These are phyloP conservation scores for Drosophila prosaltans DNA, from an alignment of 1,140 invertebrate genomes.

Conservation along the genomic window DNA sequence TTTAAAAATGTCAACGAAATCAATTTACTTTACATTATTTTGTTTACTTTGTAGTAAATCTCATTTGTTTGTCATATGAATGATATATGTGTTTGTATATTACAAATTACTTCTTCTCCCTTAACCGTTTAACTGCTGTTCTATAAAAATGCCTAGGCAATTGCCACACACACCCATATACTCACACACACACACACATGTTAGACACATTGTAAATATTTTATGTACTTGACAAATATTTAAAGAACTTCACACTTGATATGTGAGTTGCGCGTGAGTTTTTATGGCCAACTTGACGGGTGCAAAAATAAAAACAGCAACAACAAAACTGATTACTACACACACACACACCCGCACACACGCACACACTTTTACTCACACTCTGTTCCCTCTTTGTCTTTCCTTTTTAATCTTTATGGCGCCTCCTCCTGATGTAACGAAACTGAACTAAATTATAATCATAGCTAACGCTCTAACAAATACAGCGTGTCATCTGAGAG, in stretches of 20 bases:
- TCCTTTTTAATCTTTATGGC: conserved; percentile 74
- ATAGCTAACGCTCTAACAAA: conserved; percentile 56
- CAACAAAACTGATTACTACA: conserved; percentile 58
- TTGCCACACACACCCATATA: conserved; percentile 46
- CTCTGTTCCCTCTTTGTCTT: neutral
- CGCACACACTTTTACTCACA: neutral
- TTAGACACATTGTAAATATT: conserved; percentile 70
- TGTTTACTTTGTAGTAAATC: conserved; percentile 4
- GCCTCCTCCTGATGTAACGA: conserved; percentile 15
- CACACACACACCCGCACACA: conserved; percentile 11
- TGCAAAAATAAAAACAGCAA: conserved; percentile 44
- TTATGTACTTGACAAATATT: conserved; percentile 71
- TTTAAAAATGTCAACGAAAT: neutral
- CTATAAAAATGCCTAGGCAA: conserved; percentile 45
- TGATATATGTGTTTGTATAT: conserved; percentile 6
- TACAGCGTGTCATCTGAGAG: conserved; percentile 76
- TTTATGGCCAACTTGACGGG: conserved; percentile 54
- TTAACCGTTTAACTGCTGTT: conserved; percentile 36
- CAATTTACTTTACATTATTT: conserved; percentile 5
- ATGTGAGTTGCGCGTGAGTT: conserved; percentile 57
- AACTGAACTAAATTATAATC: conserved; percentile 77
- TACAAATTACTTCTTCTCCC: conserved; percentile 12
- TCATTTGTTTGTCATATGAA: conserved; percentile 6
- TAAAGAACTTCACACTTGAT: conserved; percentile 77
- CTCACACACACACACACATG: conserved; percentile 47